Base-by-base conservation (phyloP, 2,113 vertebrate species). In the Megatriorchis doriae region DNA sequence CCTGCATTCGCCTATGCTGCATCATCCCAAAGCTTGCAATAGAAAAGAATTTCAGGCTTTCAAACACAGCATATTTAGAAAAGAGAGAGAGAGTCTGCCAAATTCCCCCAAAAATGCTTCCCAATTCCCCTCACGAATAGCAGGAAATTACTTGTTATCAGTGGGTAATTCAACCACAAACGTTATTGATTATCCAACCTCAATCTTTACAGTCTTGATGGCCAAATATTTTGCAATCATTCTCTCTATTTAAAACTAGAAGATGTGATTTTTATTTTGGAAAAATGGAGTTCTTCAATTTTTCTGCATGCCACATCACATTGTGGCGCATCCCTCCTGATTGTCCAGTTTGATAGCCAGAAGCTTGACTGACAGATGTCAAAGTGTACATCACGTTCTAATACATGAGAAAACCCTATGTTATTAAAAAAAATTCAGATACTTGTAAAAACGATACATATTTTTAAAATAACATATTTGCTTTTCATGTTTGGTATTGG, bases 141-240 rank as follows among this genome's bases (percentile, higher is more conserved):
- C 91, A 98, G 96, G 95, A 98, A 98, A 97, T 97, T 94, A 96
- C 95, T 98, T 96, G 86, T 94, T 98, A 97, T 96, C 94, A 96
- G 87, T 84, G 72, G 78, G 84, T 90, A 98, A 93, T 97, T 91
- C 81, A 91, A 56, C 85, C 73, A 92, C 81, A 96, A 95, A 79
- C 7, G 0, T 97, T 97, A 97, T 96, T 95, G 95, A 97, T 97
- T 93, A 95, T 66, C 75, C 81, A 93, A 38, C 66, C 81, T 85
- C 96, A 96, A 88, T 93, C 96, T 87, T 97, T 79, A 88, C 84
- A 95, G 91, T 74, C 45, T 68, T 93, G 80, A 93, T 95, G 67
- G 91, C 93, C 80, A 97, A 94, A 95, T 94, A 96, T 96, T 97
- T 88, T 96, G 85, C 83, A 97, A 62, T 94, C 83, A 88, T 94